phyloP scores from a whole-genome alignment of 53 echinoderm and acorn worm species.

The Astropecten irregularis region DNA sequence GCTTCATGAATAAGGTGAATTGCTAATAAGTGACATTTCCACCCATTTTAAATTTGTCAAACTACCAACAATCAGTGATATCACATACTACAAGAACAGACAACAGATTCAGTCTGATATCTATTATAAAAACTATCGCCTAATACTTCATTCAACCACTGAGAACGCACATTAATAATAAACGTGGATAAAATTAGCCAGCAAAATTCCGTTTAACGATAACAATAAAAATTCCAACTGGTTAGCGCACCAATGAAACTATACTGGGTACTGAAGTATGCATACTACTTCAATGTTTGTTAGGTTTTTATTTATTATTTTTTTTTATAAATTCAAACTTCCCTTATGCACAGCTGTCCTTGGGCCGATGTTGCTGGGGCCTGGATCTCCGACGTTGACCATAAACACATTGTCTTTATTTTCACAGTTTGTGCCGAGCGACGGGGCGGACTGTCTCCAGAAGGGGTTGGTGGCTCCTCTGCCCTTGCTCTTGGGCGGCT shows the following conservation, averaged over 20 bases:
- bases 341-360: slow-evolving; percentile 26
- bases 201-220: neutral
- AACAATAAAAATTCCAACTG: neutral
- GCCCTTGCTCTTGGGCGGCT: slow-evolving; percentile 1
- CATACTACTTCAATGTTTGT: neutral
- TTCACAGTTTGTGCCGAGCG: slow-evolving; percentile 39
- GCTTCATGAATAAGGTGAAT: too few relatives aligned
- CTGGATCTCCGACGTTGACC: slow-evolving; percentile 38
- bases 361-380: slow-evolving; percentile 5
- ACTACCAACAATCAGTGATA: neutral
- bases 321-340: slow-evolving; percentile 16
- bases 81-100: neutral
- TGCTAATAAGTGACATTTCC: too few relatives aligned
- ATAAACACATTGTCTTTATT: slow-evolving; percentile 37
- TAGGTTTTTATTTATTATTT: too few relatives aligned
- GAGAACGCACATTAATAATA: neutral
- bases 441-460: slow-evolving; percentile 70
- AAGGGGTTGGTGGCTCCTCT: slow-evolving; percentile 49
- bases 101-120: neutral
- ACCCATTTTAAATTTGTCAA: neutral
- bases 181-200: slow-evolving; percentile 5
- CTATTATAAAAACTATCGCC: neutral
- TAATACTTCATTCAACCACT: neutral
- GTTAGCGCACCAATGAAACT: slow-evolving; percentile 20
- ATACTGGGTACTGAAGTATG: neutral